Conservation (phyloP, 2,888 invertebrate species). For the Aquatica leii region DNA sequence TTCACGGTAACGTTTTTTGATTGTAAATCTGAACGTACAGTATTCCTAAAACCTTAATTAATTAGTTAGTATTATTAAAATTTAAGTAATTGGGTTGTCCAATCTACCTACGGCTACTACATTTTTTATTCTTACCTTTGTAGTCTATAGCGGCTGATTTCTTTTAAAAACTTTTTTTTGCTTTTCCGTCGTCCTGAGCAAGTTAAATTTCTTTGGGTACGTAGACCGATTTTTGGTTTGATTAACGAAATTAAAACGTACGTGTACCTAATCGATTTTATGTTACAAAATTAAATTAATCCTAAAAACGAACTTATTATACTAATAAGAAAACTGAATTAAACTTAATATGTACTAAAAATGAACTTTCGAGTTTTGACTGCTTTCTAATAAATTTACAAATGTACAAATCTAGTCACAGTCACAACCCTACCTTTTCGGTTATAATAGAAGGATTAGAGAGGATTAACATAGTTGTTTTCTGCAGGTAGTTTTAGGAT, state of each 20-base stretch:
- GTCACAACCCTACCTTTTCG: too few relatives aligned
- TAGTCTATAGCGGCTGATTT: not conserved
- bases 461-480: not conserved
- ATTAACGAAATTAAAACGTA: slow-evolving; percentile 3
- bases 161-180: slow-evolving; percentile 3
- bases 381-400: too few relatives aligned
- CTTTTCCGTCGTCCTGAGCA: not conserved
- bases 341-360: too few relatives aligned
- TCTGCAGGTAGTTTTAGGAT: not conserved
- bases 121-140: not conserved
- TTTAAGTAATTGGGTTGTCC: too few relatives aligned
- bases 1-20: too few relatives aligned
- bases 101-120: not conserved
- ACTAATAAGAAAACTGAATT: too few relatives aligned
- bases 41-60: too few relatives aligned
- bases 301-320: not conserved
- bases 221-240: not conserved
- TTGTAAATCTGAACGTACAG: too few relatives aligned
- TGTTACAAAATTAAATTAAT: slow-evolving; percentile 5
- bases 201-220: not conserved
- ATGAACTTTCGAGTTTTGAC: too few relatives aligned
- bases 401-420: too few relatives aligned
- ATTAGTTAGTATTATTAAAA: too few relatives aligned
- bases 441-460: too few relatives aligned
- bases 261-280: slow-evolving; percentile 5